These are phyloP conservation scores for Tachystola acroxantha DNA, from an alignment of 2,888 invertebrate species.

Conservation along the genomic window DNA sequence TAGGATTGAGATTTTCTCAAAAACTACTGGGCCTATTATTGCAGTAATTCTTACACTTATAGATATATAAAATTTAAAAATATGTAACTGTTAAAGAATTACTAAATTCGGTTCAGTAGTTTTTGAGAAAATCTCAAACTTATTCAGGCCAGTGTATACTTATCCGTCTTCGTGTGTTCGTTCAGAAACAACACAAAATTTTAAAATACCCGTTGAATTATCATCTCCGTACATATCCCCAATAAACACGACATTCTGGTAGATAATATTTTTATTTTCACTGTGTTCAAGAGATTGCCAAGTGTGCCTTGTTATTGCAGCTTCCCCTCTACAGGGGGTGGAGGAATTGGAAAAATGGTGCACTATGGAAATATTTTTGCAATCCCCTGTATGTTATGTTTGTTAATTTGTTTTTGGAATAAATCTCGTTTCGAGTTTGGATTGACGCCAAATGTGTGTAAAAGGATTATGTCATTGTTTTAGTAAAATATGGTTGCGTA, in stretches of 20 bases:
- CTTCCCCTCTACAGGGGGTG: conserved; percentile 16
- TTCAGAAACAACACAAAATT: too few relatives aligned
- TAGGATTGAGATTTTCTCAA: too few relatives aligned
- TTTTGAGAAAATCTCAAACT: too few relatives aligned
- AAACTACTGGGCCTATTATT: too few relatives aligned
- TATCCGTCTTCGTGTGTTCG: too few relatives aligned
- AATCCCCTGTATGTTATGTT: conserved; percentile 24
- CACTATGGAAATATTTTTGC: conserved; percentile 43
- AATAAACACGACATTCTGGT: conserved; percentile 29
- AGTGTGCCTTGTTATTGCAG: conserved; percentile 47
- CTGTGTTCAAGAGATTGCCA: conserved; percentile 47
- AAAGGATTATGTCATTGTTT: conserved; percentile 9
- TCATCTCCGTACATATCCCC: conserved; percentile 22
- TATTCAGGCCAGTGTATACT: too few relatives aligned
- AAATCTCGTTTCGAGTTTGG: conserved; percentile 41
- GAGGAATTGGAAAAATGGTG: conserved; percentile 28
- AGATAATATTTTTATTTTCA: conserved; percentile 52
- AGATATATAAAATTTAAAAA: too few relatives aligned
- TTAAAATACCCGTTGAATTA: conserved; percentile 2
- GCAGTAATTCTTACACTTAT: too few relatives aligned
- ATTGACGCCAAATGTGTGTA: conserved; percentile 25
- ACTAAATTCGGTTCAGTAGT: too few relatives aligned
- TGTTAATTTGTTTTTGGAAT: conserved; percentile 40
- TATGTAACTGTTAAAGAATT: too few relatives aligned
- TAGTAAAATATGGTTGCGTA: too few relatives aligned